Evolutionary conservation across 2,113 vertebrate genomes (phyloP).

Genomic region (Pygoscelis antarcticus): DNA sequence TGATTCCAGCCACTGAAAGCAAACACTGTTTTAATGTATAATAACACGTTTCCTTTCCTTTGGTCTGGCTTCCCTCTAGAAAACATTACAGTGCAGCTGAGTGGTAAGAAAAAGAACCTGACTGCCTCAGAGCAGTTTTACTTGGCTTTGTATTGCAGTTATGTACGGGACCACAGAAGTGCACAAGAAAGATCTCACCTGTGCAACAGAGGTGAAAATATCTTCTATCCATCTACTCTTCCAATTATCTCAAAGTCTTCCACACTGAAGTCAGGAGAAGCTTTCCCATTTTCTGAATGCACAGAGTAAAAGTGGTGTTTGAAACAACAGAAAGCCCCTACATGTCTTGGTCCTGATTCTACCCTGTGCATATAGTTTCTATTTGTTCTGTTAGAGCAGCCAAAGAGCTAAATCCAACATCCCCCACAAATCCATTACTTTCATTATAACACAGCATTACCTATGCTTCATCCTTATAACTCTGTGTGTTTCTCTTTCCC

Average conservation of each 20-base stretch:
- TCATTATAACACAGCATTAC: neutral
- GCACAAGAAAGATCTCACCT: neutral
- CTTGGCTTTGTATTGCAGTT: neutral
- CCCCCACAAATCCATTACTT: neutral
- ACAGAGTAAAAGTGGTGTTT: neutral
- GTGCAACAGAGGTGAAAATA: neutral
- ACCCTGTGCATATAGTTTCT: neutral
- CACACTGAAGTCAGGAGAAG: neutral
- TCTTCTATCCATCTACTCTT: neutral
- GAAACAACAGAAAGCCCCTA: neutral
- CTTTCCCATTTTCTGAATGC: neutral
- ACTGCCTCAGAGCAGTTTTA: neutral
- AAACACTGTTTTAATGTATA: slow-evolving; percentile 21
- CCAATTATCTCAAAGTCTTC: neutral
- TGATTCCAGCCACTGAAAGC: neutral
- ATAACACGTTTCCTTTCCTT: neutral
- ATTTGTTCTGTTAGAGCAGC: neutral
- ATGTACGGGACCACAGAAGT: neutral
- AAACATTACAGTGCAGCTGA: neutral
- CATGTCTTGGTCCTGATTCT: neutral
- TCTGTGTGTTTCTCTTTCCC: neutral
- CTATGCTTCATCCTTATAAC: neutral
- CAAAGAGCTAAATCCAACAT: neutral
- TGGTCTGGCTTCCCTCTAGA: neutral
- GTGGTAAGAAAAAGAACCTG: neutral